Conservation (phyloP, 2,113 vertebrate genomes). For the Pangasianodon hypophthalmus region DNA sequence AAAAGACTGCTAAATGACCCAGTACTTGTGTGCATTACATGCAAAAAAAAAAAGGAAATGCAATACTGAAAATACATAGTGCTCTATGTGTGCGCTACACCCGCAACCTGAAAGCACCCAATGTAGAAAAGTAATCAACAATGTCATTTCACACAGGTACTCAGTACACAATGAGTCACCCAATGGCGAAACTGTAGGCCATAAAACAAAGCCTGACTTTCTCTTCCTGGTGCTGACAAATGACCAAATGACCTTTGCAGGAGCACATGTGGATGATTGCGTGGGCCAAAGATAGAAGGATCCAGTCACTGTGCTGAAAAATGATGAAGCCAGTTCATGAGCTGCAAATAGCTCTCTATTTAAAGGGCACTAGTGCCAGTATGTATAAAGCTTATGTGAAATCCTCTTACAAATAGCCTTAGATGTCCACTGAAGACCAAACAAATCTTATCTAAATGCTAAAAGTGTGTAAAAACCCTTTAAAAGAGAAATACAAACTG, state of each 20-base stretch:
- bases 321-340: constrained; percentile 15
- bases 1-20: neutral
- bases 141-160: constrained; percentile 13
- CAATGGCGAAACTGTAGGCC: constrained; percentile 6
- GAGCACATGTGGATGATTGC: constrained; percentile 31
- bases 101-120: neutral
- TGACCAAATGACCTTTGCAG: constrained; percentile 33
- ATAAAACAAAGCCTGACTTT: constrained; percentile 2
- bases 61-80: neutral
- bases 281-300: constrained; percentile 31
- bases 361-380: neutral
- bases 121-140: constrained; percentile 28
- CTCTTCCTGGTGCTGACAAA: constrained; percentile 36
- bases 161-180: constrained; percentile 48
- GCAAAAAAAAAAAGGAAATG: neutral
- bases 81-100: neutral
- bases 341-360: constrained; percentile 30
- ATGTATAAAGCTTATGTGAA: constrained; percentile 7
- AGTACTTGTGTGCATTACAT: neutral
- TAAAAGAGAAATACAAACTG: neutral
- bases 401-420: neutral
- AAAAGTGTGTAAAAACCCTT: neutral
- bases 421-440: neutral
- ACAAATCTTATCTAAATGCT: neutral
- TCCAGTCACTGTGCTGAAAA: constrained; percentile 15